Conservation (phyloP, 2,797 vertebrate species). For the Alauda arvensis region DNA sequence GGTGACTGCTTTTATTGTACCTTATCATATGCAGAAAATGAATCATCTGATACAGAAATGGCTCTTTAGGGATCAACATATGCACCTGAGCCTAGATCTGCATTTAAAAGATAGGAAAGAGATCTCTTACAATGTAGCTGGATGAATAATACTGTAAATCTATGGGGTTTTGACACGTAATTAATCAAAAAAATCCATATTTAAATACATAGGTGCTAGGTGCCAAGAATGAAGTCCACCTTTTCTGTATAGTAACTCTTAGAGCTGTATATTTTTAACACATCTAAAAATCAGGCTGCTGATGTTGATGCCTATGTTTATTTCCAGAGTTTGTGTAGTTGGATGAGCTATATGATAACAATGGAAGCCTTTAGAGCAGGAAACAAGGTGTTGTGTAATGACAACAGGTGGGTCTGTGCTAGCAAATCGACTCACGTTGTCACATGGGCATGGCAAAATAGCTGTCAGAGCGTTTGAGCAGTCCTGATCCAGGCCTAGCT, state of each 20-base stretch:
- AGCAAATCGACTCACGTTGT: rapidly evolving
- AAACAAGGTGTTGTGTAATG: rapidly evolving
- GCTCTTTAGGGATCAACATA: not conserved
- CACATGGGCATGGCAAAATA: rapidly evolving
- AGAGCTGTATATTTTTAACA: not conserved
- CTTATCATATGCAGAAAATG: not conserved
- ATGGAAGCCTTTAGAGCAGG: not conserved
- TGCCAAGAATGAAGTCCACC: not conserved
- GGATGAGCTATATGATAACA: not conserved
- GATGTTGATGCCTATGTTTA: not conserved
- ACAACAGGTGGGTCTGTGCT: not conserved
- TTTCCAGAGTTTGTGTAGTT: not conserved
- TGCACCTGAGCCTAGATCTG: not conserved
- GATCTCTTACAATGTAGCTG: not conserved
- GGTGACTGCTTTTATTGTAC: not conserved
- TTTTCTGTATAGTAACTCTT: not conserved
- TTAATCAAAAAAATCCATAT: not conserved
- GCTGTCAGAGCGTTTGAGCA: not conserved
- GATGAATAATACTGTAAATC: not conserved
- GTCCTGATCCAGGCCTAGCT: not conserved
- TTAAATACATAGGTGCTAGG: not conserved
- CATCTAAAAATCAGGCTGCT: not conserved
- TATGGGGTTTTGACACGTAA: not conserved
- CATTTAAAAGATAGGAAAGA: not conserved
- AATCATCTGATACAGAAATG: constrained; percentile 6